phyloP scores from a whole-genome alignment of 2,888 invertebrate species.

The Desoria tigrina region DNA sequence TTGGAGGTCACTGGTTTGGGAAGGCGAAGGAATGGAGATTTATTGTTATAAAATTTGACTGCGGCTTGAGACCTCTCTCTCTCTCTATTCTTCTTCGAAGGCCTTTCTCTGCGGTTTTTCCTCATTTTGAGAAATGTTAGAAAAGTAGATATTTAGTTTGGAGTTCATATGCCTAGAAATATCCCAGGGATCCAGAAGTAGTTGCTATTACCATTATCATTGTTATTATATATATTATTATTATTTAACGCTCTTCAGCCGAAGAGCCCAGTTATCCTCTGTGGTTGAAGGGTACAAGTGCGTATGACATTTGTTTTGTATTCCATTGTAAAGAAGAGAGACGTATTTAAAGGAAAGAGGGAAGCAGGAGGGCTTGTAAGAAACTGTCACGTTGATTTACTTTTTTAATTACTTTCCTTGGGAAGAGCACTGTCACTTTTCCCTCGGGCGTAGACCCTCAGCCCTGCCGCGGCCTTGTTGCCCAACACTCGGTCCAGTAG shows the following conservation, averaged over 20 bases:
- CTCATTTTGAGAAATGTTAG: no score
- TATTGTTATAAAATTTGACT: not conserved
- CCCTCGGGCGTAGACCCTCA: slow-evolving; percentile 75
- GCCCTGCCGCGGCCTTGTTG: slow-evolving; percentile 58
- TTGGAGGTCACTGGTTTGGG: not conserved
- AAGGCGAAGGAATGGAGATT: slow-evolving; percentile 9
- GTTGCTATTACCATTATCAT: no score
- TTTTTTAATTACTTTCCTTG: slow-evolving; percentile 63
- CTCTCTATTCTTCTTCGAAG: no score
- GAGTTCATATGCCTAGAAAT: no score
- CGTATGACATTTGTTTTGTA: slow-evolving; percentile 4
- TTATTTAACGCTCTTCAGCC: no score
- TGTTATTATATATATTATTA: no score
- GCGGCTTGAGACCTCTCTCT: no score
- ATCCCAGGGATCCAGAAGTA: no score
- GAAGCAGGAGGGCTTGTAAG: not conserved
- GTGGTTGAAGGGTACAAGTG: not conserved
- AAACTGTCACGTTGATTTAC: slow-evolving; percentile 10
- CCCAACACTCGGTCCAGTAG: slow-evolving; percentile 80
- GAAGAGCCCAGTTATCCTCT: not conserved
- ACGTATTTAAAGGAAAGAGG: not conserved
- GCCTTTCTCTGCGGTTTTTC: no score
- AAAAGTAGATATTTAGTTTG: no score
- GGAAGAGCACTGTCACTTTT: slow-evolving; percentile 87
- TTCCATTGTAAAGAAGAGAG: slow-evolving; percentile 2